These are phyloP conservation scores for Drosophila diplacantha DNA, from an alignment of 2,888 invertebrate species.

Conservation along the genomic window DNA sequence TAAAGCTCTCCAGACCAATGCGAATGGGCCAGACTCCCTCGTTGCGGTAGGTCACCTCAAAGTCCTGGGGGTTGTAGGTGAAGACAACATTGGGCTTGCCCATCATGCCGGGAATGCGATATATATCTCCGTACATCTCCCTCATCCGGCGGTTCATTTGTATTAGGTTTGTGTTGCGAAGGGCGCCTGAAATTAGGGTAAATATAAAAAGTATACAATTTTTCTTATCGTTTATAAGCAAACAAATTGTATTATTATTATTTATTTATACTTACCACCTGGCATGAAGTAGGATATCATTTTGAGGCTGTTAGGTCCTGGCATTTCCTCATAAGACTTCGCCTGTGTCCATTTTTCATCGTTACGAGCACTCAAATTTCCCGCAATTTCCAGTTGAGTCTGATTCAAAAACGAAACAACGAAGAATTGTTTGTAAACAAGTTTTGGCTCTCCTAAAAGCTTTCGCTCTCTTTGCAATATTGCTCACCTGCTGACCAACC, in stretches of 20 bases:
- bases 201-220: not conserved
- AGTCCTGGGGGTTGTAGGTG: slow-evolving; percentile 79
- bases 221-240: too few species aligned
- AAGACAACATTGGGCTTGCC: slow-evolving; percentile 75
- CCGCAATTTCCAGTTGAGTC: slow-evolving; percentile 37
- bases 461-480: slow-evolving; percentile 7
- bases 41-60: slow-evolving; percentile 77
- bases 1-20: slow-evolving; percentile 76
- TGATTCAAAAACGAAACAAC: slow-evolving; percentile 21
- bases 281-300: slow-evolving; percentile 66
- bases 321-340: slow-evolving; percentile 59
- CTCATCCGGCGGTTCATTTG: slow-evolving; percentile 64
- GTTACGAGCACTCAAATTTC: slow-evolving; percentile 36
- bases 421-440: slow-evolving; percentile 57
- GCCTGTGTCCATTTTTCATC: slow-evolving; percentile 69
- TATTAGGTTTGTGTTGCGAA: slow-evolving; percentile 61
- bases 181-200: slow-evolving; percentile 48
- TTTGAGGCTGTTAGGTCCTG: slow-evolving; percentile 64
- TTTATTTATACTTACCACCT: slow-evolving; percentile 63
- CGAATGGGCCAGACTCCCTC: slow-evolving; percentile 79
- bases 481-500: slow-evolving; percentile 57
- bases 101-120: slow-evolving; percentile 77
- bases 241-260: too few species aligned
- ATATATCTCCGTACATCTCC: slow-evolving; percentile 77
- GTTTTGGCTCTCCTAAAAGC: slow-evolving; percentile 5